Percentiles rank a stretch among this genome's conserved stretches.
Conservation (phyloP, 1,140 invertebrate genomes). For the Orius insidiosus region DNA sequence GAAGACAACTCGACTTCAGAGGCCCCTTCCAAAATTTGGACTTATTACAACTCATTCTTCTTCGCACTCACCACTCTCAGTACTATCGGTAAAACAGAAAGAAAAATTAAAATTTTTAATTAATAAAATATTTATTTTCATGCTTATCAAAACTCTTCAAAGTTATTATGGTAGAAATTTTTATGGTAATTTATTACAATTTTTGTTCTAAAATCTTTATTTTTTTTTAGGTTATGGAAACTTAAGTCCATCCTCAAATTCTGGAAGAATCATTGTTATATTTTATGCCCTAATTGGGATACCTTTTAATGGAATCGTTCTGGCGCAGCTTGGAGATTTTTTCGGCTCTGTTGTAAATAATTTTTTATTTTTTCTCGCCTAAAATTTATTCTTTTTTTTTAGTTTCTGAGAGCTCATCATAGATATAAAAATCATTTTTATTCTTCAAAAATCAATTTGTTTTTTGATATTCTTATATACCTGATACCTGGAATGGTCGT, state of each 20-base stretch:
- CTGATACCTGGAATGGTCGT: constrained; percentile 69
- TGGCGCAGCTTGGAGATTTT: constrained; percentile 61
- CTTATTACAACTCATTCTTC: constrained; percentile 85
- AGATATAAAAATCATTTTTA: constrained; percentile 56
- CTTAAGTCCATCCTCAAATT: constrained; percentile 63
- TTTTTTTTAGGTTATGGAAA: constrained; percentile 64
- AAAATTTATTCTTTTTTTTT: constrained; percentile 10
- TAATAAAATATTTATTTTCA: not conserved
- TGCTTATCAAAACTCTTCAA: no score
- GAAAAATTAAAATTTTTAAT: not conserved
- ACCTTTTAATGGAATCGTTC: constrained; percentile 76
- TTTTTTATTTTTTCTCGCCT: not conserved
- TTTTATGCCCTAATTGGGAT: constrained; percentile 88
- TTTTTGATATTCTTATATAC: constrained; percentile 60
- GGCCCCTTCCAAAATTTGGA: constrained; percentile 38
- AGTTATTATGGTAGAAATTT: no score
- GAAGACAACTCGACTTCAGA: no score
- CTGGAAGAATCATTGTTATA: constrained; percentile 75
- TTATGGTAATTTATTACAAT: constrained; percentile 1
- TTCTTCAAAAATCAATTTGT: constrained; percentile 49
- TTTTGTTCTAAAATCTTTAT: not conserved
- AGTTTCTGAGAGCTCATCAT: constrained; percentile 52
- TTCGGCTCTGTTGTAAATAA: constrained; percentile 40
- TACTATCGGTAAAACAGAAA: constrained; percentile 57
- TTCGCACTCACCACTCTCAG: constrained; percentile 89